Evolutionary conservation across 2,888 invertebrate species (phyloP).

Genomic region (Spilarctia lutea): DNA sequence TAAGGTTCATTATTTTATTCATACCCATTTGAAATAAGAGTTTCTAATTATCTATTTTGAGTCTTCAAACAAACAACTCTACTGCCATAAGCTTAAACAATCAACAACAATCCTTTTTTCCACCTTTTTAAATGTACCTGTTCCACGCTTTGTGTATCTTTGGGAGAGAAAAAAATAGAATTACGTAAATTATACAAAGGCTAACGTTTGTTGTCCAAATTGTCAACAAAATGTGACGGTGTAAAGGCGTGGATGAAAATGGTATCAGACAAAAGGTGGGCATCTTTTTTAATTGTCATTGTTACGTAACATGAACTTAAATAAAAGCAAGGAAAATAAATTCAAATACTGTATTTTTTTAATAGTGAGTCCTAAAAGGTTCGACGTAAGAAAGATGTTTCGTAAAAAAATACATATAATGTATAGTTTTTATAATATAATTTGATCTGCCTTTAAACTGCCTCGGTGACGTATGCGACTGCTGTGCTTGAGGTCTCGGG

Average conservation of each 20-base stretch:
- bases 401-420: no score
- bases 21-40: conserved; percentile 25
- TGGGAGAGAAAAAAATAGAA: conserved; percentile 14
- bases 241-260: conserved; percentile 2
- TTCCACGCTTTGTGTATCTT: conserved; percentile 26
- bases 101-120: conserved; percentile 27
- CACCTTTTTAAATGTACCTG: conserved; percentile 16
- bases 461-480: no score
- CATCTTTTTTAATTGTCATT: conserved; percentile 3
- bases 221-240: not conserved
- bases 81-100: conserved; percentile 38
- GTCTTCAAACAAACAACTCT: conserved; percentile 29
- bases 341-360: no score
- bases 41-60: conserved; percentile 36
- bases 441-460: no score
- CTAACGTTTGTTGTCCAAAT: conserved; percentile 12
- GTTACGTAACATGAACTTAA: not conserved
- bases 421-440: no score
- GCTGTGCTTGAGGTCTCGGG: no score
- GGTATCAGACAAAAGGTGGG: not conserved
- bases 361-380: no score
- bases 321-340: not conserved
- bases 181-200: conserved; percentile 20
- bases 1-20: not conserved
- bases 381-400: not conserved